Base-by-base conservation (phyloP, 1,140 invertebrate species). In the Drosophila nigromelanica region DNA sequence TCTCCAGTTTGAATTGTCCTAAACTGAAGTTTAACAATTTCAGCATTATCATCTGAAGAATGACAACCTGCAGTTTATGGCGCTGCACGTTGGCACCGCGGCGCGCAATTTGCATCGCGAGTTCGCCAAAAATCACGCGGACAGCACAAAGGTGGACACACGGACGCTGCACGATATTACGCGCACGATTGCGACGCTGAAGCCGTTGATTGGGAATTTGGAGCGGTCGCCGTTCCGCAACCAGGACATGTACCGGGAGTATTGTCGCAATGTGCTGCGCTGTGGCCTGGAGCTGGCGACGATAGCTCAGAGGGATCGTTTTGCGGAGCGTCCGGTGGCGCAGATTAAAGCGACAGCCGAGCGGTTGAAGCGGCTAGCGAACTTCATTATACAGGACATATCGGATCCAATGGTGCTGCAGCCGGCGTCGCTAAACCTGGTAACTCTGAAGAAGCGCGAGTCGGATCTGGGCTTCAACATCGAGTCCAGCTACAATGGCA, bases 21-120 rank as follows among this genome's bases (percentile, higher is more conserved):
- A 0, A 14, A n/a, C 39, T n/a, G n/a, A n/a, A n/a, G 5, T 6
- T 27, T 12, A n/a, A 48, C 15, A 8, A 54, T 94, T 94, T 35
- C 92, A 97, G 96, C 96, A 98, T 90, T 98, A 97, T 94, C 97
- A 97, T 86, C 92, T 98, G 70, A 96, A 97, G 73, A 95, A 96
- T 74, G 97, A 98, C 92, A 98, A 98, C 92, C 93, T 98, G 30
- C 97, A 98, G 92, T 94, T 96, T 68, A 92, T 98, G 68, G 97
- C 97, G 1, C 92, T 98, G 56, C 94, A 96, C 68, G 92, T 98
- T 35, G 97, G 96, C 0, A 97, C 96, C 78, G 95, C 96, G 69
- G 96, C 97, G 0, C 94, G 96, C 30, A 96, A 96, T 87, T 93
- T 98, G 35, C 95, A 95, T 85, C 96, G 96, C 78, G 93, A 94